Evolutionary conservation across 2,888 invertebrate genomes (phyloP).

Genomic region (Cerastoderma edule): DNA sequence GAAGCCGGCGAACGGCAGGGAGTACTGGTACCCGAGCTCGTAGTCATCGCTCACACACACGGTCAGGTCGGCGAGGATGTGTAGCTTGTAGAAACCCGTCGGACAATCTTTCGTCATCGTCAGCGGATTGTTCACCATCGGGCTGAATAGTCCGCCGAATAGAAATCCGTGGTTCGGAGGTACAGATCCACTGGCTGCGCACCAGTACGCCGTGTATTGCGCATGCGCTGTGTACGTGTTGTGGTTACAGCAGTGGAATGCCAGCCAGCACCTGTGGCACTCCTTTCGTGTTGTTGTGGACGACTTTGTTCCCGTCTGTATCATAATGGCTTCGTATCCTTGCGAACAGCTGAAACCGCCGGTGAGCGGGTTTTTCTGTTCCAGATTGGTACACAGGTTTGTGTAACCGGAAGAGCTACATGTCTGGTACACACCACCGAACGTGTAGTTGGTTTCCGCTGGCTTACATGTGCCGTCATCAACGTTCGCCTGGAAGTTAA

Average conservation of each 20-base stretch:
- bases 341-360: constrained; percentile 69
- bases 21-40: constrained; percentile 64
- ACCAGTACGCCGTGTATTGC: constrained; percentile 72
- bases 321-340: constrained; percentile 64
- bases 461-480: constrained; percentile 73
- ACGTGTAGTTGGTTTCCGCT: constrained; percentile 70
- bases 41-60: constrained; percentile 78
- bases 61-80: constrained; percentile 59
- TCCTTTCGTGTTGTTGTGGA: constrained; percentile 32
- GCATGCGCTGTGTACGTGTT: constrained; percentile 55
- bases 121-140: constrained; percentile 60
- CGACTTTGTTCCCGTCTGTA: constrained; percentile 55
- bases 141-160: constrained; percentile 75
- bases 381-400: constrained; percentile 35
- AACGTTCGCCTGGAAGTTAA: constrained; percentile 74
- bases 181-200: constrained; percentile 63
- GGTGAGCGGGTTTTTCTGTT: constrained; percentile 71
- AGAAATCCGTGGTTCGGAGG: constrained; percentile 65
- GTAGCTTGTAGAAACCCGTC: constrained; percentile 62
- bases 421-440: constrained; percentile 76
- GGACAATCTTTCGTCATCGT: constrained; percentile 70
- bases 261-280: constrained; percentile 64
- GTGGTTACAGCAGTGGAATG: constrained; percentile 59
- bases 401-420: constrained; percentile 57
- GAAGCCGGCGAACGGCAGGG: constrained; percentile 76